A percentile compares a stretch with the other conserved stretches of the same genome.
These are phyloP conservation scores for Hermetia illucens DNA, from an alignment of 1,140 invertebrate genomes.

Conservation along the genomic window DNA sequence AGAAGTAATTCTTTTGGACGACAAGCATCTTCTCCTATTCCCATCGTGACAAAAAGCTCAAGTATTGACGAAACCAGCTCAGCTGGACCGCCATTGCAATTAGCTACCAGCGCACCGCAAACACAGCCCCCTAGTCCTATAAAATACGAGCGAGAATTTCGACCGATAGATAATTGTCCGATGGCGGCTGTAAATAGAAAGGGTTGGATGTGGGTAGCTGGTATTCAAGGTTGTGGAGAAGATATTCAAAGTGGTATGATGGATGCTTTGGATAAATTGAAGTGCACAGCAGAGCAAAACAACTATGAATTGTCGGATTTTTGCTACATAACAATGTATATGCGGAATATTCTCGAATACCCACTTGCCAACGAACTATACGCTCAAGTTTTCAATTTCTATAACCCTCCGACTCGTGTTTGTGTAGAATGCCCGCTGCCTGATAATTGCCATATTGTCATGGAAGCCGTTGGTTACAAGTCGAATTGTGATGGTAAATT, in stretches of 20 bases:
- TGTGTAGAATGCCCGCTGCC: constrained; percentile 72
- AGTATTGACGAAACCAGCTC: constrained; percentile 27
- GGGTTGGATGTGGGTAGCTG: constrained; percentile 71
- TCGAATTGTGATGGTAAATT: too few species aligned
- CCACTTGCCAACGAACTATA: constrained; percentile 63
- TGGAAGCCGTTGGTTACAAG: constrained; percentile 74
- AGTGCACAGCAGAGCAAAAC: constrained; percentile 26
- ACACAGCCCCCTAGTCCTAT: constrained; percentile 27
- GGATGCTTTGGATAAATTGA: constrained; percentile 16
- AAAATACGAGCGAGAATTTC: constrained; percentile 26
- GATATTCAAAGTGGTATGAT: constrained; percentile 21
- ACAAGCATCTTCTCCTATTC: constrained; percentile 26
- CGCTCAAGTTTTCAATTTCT: constrained; percentile 52
- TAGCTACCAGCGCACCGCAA: constrained; percentile 5
- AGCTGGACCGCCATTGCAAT: constrained; percentile 8
- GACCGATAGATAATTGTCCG: constrained; percentile 30
- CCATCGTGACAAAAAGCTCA: constrained; percentile 29
- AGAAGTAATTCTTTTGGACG: constrained; percentile 29
- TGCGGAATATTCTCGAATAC: constrained; percentile 70
- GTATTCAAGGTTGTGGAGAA: constrained; percentile 41
- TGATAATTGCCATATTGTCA: constrained; percentile 50
- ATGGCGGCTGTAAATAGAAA: constrained; percentile 45
- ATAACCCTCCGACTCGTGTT: constrained; percentile 76
- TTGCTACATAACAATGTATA: constrained; percentile 66
- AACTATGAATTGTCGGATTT: constrained; percentile 49